Base-by-base conservation (phyloP, 2,888 invertebrate genomes). In the Scrobipalpa atriplicella region DNA sequence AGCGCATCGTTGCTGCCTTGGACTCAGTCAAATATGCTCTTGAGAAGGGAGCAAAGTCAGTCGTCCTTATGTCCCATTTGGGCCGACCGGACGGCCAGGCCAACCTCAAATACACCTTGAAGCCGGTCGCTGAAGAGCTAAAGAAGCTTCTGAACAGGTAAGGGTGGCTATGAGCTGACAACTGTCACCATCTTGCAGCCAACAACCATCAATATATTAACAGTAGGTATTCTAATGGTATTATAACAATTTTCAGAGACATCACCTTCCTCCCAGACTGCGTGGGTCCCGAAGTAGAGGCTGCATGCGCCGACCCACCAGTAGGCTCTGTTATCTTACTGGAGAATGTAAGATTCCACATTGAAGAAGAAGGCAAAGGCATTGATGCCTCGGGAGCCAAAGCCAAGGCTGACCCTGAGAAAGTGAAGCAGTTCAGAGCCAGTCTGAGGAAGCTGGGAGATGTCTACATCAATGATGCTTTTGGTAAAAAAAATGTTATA, bases 361-460 rank as follows among this genome's bases (percentile, higher is more conserved):
- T 99, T 65, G 99, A 99, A 85, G 99, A 99, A 86, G 99, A 99
- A 89, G 99, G 99, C 73, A 99, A 99, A 86, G 99, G 99, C 60
- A 94, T 98, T 2, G 98, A 98, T 89, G 95, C 95, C 0, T 94
- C 94, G 67, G 99, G 99, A n/a, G 95, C 95, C 65, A 99, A 99
- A 93, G 96, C 96, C 0, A 99, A 99, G 87, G 99, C 99, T 41
- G 95, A 96, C 75, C 94, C 97, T 52, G 97, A 95, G 47, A 96
- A 96, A 81, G 96, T 99, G 0, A 96, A 96, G 73, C 94, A 94
- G 73, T 99, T 99, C 92, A 94, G 99, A 72, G 95, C 95, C 16
- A 98, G 98, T 72, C 91, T 99, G 66, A 95, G 98, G 65, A 98
- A 98, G 82, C 93, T 99, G 65, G 99, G 99, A n/a, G 99, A 99